These are phyloP conservation scores for Ctenosaura bakeri DNA, from an alignment of 2,797 vertebrate species.

Conservation along the genomic window DNA sequence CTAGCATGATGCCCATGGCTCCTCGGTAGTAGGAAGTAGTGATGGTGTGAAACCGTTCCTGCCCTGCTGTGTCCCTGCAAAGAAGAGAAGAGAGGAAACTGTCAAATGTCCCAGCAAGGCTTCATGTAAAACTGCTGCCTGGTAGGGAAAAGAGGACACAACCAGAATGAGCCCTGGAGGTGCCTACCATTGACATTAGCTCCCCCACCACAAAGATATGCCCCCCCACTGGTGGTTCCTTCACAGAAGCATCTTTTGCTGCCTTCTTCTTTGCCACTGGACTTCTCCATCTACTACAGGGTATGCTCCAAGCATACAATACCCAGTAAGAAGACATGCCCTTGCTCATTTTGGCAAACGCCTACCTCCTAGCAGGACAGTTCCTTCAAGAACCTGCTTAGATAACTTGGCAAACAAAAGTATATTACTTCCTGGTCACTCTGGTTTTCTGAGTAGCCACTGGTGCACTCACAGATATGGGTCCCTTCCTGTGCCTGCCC, in stretches of 20 bases:
- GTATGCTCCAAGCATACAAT: background rate
- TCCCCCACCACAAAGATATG: background rate
- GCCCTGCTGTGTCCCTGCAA: slow-evolving; percentile 95
- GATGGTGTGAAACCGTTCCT: slow-evolving; percentile 99
- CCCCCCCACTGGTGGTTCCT: background rate
- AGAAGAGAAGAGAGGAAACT: slow-evolving; percentile 46
- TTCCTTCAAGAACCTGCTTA: background rate
- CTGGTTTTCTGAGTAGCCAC: too few species aligned
- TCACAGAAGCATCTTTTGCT: too few species aligned
- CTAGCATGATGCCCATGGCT: slow-evolving; percentile 99
- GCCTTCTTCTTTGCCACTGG: background rate
- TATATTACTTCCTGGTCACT: background rate
- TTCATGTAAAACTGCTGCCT: background rate
- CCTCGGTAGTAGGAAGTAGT: slow-evolving; percentile 99
- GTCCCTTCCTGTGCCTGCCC: too few species aligned
- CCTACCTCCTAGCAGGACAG: background rate
- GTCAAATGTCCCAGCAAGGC: slow-evolving; percentile 34
- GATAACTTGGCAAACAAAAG: background rate
- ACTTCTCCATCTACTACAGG: background rate
- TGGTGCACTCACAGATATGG: too few species aligned
- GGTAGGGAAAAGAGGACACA: background rate
- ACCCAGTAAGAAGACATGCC: background rate
- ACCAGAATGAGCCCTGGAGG: background rate
- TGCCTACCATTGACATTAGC: background rate
- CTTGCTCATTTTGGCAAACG: background rate